Conservation (phyloP, 2,888 invertebrate genomes). For the Slavum lentiscoides region DNA sequence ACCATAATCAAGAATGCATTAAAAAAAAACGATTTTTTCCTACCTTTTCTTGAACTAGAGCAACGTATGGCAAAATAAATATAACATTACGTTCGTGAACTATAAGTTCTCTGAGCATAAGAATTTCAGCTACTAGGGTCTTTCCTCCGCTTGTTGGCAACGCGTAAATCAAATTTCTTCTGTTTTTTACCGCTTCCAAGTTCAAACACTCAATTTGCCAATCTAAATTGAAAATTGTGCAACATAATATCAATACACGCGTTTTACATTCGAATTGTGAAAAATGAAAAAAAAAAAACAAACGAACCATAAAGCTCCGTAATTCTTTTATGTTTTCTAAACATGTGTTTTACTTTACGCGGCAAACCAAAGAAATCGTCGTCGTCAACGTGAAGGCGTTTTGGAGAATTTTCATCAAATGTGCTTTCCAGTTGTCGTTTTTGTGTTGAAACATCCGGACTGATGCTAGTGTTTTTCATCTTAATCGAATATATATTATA, state of each 20-base stretch:
- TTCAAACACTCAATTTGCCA: constrained; percentile 94
- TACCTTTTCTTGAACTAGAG: constrained; percentile 95
- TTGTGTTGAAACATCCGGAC: not conserved
- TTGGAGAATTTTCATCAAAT: not conserved
- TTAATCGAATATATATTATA: not conserved
- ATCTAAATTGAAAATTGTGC: constrained; percentile 64
- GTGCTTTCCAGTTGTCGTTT: constrained; percentile 21
- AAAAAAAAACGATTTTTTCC: not conserved
- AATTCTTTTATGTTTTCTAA: constrained; percentile 78
- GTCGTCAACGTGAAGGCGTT: constrained; percentile 7
- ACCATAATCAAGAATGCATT: not conserved
- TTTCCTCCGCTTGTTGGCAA: constrained; percentile 97
- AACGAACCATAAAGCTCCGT: constrained; percentile 76
- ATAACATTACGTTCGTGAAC: constrained; percentile 80
- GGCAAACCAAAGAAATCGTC: constrained; percentile 78
- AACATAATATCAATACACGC: not conserved
- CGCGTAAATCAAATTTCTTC: constrained; percentile 85
- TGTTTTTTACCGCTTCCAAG: constrained; percentile 71
- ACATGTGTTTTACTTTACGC: constrained; percentile 68
- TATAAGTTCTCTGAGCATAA: constrained; percentile 84
- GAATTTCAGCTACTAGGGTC: constrained; percentile 92
- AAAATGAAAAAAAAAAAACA: not conserved
- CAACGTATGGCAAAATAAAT: constrained; percentile 91
- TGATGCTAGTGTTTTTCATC: constrained; percentile 5
- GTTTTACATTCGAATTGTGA: not conserved